Conservation (phyloP, 2,797 vertebrate genomes). For the Sciaenops ocellatus region DNA sequence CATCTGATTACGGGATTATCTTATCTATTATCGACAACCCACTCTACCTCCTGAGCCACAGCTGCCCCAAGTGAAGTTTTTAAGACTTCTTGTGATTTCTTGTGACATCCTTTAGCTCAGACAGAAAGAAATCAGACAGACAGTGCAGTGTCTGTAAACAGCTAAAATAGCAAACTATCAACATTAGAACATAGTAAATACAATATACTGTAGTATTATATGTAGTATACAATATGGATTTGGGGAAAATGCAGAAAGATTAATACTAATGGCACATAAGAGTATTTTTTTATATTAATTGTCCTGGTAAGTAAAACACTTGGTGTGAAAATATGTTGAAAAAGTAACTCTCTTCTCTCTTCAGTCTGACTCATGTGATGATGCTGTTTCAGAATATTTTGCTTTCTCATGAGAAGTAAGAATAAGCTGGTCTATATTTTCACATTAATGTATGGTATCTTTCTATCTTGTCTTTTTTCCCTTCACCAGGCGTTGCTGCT, state of each 20-base stretch:
- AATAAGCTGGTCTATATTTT: neutral
- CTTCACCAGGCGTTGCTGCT: slow-evolving; percentile 75
- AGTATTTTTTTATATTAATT: neutral
- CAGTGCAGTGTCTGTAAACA: neutral
- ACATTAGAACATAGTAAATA: neutral
- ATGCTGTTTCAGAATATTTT: neutral
- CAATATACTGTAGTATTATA: neutral
- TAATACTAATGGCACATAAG: neutral
- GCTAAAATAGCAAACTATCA: neutral
- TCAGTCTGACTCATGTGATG: neutral
- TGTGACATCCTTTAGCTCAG: neutral
- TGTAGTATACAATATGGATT: neutral
- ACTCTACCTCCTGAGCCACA: too few species aligned
- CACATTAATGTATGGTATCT: neutral
- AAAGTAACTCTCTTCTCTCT: neutral
- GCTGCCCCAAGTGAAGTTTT: too few species aligned
- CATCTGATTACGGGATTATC: too few species aligned
- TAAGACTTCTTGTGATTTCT: too few species aligned
- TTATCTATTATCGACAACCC: too few species aligned
- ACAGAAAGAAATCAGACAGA: neutral
- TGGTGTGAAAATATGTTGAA: too few species aligned
- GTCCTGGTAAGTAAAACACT: too few species aligned
- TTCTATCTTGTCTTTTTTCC: slow-evolving; percentile 5
- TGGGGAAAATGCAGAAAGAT: neutral
- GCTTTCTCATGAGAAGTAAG: neutral